These are phyloP conservation scores for Anoplopoma fimbria DNA, from an alignment of 2,113 vertebrate species.

Conservation along the genomic window DNA sequence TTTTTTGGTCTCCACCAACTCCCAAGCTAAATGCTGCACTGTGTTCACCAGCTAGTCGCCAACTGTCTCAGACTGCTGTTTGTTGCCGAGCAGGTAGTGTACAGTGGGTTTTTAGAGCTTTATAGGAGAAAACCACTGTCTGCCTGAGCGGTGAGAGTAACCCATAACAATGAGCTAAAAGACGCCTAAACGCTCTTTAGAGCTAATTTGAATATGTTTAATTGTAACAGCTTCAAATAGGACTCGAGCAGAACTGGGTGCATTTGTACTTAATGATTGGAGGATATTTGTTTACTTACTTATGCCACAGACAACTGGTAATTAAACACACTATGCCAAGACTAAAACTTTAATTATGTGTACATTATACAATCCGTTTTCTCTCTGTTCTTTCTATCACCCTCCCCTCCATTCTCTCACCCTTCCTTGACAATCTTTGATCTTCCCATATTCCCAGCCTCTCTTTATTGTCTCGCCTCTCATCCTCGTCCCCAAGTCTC, in stretches of 20 bases:
- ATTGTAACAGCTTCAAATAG: not conserved
- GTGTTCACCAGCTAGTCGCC: not conserved
- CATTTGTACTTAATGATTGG: not conserved
- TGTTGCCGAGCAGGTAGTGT: not conserved
- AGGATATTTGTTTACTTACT: slow-evolving; percentile 35
- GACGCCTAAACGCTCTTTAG: not conserved
- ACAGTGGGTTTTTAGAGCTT: not conserved
- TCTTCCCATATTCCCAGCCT: slow-evolving; percentile 66
- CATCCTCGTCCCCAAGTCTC: slow-evolving; percentile 51
- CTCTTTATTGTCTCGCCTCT: slow-evolving; percentile 64
- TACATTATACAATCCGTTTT: slow-evolving; percentile 15
- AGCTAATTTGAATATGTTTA: not conserved
- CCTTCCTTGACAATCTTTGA: slow-evolving; percentile 67
- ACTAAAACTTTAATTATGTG: slow-evolving; percentile 51
- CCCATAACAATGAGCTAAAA: not conserved
- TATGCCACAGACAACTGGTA: not conserved
- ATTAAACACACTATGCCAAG: slow-evolving; percentile 30
- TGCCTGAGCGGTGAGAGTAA: not conserved
- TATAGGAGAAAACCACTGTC: not conserved
- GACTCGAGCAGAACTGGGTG: not conserved
- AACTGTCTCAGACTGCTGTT: not conserved
- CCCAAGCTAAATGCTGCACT: not conserved
- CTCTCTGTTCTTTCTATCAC: slow-evolving; percentile 28
- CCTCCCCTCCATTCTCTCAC: slow-evolving; percentile 36
- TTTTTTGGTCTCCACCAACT: not conserved